These are phyloP conservation scores for Psophia crepitans DNA, from an alignment of 2,113 vertebrate species.

Conservation along the genomic window DNA sequence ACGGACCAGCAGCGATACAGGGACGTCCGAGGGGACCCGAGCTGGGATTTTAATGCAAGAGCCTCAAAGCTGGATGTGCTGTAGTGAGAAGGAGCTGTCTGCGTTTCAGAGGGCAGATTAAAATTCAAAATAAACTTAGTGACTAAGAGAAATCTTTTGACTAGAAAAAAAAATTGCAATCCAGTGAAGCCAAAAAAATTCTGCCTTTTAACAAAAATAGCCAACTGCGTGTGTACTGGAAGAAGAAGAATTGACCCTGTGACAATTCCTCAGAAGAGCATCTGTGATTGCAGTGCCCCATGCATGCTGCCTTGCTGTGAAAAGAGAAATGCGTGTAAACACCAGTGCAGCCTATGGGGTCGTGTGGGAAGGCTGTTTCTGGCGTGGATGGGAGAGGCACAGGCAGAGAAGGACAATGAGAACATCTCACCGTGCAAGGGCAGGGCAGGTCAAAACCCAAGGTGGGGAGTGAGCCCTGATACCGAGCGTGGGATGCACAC, in stretches of 20 bases:
- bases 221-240: not conserved
- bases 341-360: not conserved
- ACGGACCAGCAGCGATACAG: not conserved
- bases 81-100: not conserved
- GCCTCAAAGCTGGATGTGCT: not conserved
- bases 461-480: not conserved
- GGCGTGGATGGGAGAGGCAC: no score
- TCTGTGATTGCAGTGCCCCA: not conserved
- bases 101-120: not conserved
- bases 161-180: not conserved
- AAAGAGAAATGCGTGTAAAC: not conserved
- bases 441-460: not conserved
- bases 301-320: fast-evolving
- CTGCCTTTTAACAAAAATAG: not conserved
- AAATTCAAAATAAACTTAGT: not conserved
- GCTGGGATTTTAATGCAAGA: not conserved
- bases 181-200: not conserved
- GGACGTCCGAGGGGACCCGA: not conserved
- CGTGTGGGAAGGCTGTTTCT: no score
- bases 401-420: not conserved
- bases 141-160: not conserved
- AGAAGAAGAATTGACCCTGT: not conserved
- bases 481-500: fast-evolving
- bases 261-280: not conserved
- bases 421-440: not conserved